phyloP scores from a whole-genome alignment of 1,140 invertebrate species.

The Xylocopa sonorina region DNA sequence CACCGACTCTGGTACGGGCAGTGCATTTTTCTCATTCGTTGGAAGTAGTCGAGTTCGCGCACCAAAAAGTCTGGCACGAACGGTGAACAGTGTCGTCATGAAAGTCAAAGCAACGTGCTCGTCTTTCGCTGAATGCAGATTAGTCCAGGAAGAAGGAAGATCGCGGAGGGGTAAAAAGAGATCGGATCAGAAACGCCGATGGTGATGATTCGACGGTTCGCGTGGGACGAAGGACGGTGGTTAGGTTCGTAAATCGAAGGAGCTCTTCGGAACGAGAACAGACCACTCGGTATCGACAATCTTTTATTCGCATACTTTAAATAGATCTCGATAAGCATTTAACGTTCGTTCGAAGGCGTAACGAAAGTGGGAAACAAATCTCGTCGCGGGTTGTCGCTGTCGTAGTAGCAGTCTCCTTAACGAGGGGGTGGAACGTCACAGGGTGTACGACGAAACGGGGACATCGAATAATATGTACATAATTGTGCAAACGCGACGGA shows the following conservation, averaged over 20 bases:
- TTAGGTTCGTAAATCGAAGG: slow-evolving; percentile 64
- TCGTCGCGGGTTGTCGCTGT: slow-evolving; percentile 51
- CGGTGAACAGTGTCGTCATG: not conserved
- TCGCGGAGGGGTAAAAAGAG: not conserved
- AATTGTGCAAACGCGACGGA: not conserved
- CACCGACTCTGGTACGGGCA: not conserved
- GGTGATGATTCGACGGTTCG: slow-evolving; percentile 37
- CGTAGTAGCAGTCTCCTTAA: slow-evolving; percentile 55
- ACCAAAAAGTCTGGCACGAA: not conserved
- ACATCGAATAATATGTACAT: slow-evolving; percentile 9
- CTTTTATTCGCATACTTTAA: slow-evolving; percentile 74
- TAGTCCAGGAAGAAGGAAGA: not conserved
- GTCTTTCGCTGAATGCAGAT: not conserved
- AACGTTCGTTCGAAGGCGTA: slow-evolving; percentile 53
- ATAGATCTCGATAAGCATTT: slow-evolving; percentile 72
- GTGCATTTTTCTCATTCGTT: slow-evolving; percentile 18
- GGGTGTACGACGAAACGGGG: not conserved
- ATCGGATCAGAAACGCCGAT: not conserved
- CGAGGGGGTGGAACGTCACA: not conserved
- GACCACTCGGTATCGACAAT: slow-evolving; percentile 77
- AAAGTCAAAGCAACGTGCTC: slow-evolving; percentile 6
- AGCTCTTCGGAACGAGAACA: slow-evolving; percentile 62
- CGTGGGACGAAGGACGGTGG: slow-evolving; percentile 55
- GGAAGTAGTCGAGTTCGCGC: not conserved
- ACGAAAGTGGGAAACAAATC: slow-evolving; percentile 44